These are phyloP conservation scores for Hyles euphorbiae DNA, from an alignment of 1,140 invertebrate genomes.

Conservation along the genomic window DNA sequence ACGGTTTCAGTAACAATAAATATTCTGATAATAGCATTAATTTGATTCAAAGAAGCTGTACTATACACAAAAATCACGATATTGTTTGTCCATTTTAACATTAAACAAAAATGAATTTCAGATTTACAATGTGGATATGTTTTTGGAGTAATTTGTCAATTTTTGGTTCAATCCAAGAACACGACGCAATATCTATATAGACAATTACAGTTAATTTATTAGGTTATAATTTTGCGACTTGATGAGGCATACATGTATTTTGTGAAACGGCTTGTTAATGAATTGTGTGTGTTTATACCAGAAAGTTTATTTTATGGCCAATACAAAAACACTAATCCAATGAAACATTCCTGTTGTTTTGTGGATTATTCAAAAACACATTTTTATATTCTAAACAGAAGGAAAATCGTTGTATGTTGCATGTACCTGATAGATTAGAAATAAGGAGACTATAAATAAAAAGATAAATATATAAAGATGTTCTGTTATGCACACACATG, in stretches of 20 bases:
- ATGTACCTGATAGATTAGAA: constrained; percentile 64
- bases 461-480: constrained; percentile 30
- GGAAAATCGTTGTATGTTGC: constrained; percentile 47
- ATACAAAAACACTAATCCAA: constrained; percentile 26
- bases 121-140: background rate
- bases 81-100: constrained; percentile 5
- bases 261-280: constrained; percentile 43
- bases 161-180: too few species aligned
- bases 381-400: constrained; percentile 23
- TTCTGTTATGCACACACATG: constrained; percentile 62
- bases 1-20: too few species aligned
- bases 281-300: constrained; percentile 63
- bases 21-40: too few species aligned
- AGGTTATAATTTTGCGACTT: constrained; percentile 21
- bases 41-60: too few species aligned
- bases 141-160: constrained; percentile 12
- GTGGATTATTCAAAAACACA: constrained; percentile 36
- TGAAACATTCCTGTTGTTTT: constrained; percentile 41
- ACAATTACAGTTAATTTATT: too few species aligned
- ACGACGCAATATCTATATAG: too few species aligned
- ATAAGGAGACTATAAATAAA: constrained; percentile 30
- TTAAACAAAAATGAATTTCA: constrained; percentile 13
- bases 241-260: constrained; percentile 10
- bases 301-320: constrained; percentile 33
- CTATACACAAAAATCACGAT: background rate